Evolutionary conservation across 2,113 vertebrate genomes (phyloP).

Genomic region (Sterna hirundo): DNA sequence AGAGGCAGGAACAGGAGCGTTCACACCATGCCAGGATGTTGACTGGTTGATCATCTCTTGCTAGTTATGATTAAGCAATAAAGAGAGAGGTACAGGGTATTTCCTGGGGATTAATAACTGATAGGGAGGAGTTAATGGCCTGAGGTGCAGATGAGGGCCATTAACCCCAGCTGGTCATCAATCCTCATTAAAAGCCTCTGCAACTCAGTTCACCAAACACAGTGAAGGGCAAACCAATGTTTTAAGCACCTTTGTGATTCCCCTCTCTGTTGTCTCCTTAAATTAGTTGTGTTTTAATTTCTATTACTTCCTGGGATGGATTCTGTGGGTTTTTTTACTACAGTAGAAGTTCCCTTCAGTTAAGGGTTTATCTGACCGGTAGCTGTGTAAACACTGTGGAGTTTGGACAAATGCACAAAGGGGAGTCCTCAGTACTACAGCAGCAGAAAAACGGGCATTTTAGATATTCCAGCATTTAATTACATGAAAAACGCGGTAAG

Average conservation of each 20-base stretch:
- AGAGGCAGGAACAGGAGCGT: background rate
- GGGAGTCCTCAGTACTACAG: background rate
- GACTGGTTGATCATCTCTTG: slow-evolving; percentile 8
- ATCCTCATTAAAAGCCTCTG: slow-evolving; percentile 54
- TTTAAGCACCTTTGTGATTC: background rate
- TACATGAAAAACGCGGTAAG: background rate
- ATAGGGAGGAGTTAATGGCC: slow-evolving; percentile 54
- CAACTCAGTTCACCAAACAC: background rate
- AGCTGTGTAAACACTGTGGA: background rate
- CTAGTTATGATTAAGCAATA: slow-evolving; percentile 39
- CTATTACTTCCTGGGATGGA: background rate
- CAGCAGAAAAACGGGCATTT: background rate
- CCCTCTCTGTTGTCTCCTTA: background rate
- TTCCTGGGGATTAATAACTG: slow-evolving; percentile 57
- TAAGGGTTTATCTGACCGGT: background rate
- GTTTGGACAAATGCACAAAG: background rate
- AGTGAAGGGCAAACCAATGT: slow-evolving; percentile 22
- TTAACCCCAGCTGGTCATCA: slow-evolving; percentile 63
- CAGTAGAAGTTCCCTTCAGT: background rate
- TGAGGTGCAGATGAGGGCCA: slow-evolving; percentile 52
- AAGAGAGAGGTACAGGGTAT: background rate
- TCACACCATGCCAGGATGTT: background rate
- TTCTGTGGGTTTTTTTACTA: background rate
- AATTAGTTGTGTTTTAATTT: background rate
- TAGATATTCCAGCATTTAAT: background rate